Base-by-base conservation (phyloP, 2,888 invertebrate species). In the Trissolcus japonicus region DNA sequence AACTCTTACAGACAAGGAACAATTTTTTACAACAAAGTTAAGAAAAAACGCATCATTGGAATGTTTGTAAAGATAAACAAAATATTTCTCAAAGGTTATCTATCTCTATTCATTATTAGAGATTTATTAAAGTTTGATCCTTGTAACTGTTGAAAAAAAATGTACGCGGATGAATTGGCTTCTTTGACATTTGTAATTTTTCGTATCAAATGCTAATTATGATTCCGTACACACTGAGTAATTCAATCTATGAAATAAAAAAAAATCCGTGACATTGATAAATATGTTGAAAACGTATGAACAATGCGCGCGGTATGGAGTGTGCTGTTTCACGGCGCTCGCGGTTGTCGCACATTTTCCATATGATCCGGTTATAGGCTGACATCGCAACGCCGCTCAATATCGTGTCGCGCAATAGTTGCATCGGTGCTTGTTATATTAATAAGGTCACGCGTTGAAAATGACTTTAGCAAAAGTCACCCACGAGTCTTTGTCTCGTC, bases 401-500 rank as follows among this genome's bases (percentile, higher is more conserved):
- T 78, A 78, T 78, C 78, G 66, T 66, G 46, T 74, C 74, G 69
- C 78, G 78, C 78, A 75, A 75, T 59, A 66, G 66, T 62, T 75
- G 65, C 73, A 74, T 78, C 67, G 73, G 54, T 56, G 61, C 25
- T 54, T 55, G 78, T 78, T 78, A 71, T 35, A 35, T 75, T 73
- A 78, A 78, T 78, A 78, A 78, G 71, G 78, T 62, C 78, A 61
- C 53, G 61, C 61, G 48, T 73, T 74, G 74, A 78, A 78, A 78
- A 78, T 74, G 78, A 46, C 73, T 55, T 62, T 62, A 75, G 78
- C 78, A 74, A 78, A 78, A 74, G 74, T 78, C 78, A 75, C 74
- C 74, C 74, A 74, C 77, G 77, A 78, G 68, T 67, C 54, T 67
- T 40, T 57, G 73, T 74, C 61, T 69, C 69, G 73, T 78, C 77